Percentiles rank a stretch among this genome's conserved stretches.
These are phyloP conservation scores for Sinonovacula constricta DNA, from an alignment of 1,140 invertebrate species.

Conservation along the genomic window DNA sequence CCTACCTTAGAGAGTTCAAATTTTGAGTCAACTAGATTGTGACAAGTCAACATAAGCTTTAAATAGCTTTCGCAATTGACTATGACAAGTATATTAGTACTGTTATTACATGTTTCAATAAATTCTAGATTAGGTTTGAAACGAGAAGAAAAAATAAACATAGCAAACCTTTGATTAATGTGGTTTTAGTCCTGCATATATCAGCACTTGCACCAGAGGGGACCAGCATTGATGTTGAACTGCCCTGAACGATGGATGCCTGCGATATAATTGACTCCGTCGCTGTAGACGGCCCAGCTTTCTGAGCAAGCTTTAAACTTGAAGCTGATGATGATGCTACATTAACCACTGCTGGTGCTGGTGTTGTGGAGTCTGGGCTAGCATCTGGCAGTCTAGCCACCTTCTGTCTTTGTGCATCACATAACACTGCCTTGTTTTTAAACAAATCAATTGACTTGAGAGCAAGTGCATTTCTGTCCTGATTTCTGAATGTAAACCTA, in stretches of 20 bases:
- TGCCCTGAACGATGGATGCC: neutral
- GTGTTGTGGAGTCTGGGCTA: neutral
- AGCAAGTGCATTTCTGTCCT: slow-evolving; percentile 88
- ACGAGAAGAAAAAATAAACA: too few species aligned
- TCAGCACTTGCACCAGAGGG: neutral
- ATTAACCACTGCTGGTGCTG: neutral
- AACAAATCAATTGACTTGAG: slow-evolving; percentile 91
- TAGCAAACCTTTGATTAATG: too few species aligned
- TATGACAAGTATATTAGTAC: too few species aligned
- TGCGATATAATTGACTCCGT: neutral
- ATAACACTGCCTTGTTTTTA: slow-evolving; percentile 85
- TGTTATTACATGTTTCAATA: too few species aligned
- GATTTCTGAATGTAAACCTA: slow-evolving; percentile 62
- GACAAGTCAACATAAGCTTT: too few species aligned
- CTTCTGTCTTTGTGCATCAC: slow-evolving; percentile 65
- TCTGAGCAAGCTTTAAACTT: neutral
- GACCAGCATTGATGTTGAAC: neutral
- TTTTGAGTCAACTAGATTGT: too few species aligned
- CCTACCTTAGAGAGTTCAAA: too few species aligned
- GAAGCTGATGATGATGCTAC: neutral
- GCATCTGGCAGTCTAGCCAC: slow-evolving; percentile 57
- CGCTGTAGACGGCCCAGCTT: neutral
- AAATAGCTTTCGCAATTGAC: too few species aligned
- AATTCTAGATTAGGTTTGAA: too few species aligned
- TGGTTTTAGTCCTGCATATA: too few species aligned